Base-by-base conservation (phyloP, 2,113 vertebrate species). In the Herpetotheres cachinnans region DNA sequence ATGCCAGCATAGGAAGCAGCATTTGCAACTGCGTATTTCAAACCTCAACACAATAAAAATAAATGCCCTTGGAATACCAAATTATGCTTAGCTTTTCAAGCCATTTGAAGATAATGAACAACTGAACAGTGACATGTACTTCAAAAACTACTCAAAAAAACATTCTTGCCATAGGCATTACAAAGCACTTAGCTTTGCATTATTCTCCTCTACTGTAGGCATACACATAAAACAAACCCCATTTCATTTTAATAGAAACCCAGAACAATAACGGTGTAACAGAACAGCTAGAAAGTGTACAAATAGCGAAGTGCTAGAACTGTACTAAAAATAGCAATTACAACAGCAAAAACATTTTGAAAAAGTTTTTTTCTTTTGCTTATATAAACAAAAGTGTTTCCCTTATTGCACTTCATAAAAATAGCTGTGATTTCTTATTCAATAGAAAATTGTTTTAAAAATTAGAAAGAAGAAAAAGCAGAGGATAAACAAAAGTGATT, bases 41-140 rank as follows among this genome's bases (percentile, higher is more conserved):
- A 58, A 76, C 38, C 67, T 20, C 32, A 71, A 36, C 73, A 54
- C 16, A n/a, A 66, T 34, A 40, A 47, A 73, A 79, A 77, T 13
- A 89, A 86, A 65, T 32, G 36, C 62, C 66, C 66, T 54, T 34
- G 27, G 65, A 86, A 73, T 19, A 92, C 7, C 62, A 84, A 70
- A 80, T 80, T 52, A 77, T 93, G 58, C 80, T 71, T 50, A 65
- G 71, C 47, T 90, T 95, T 88, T 89, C 61, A 82, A 90, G 78
- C 50, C 65, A n/a, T 82, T 38, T 44, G 70, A 79, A 82, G 52
- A 79, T 79, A 95, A 70, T 36, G 72, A 95, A 91, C 95, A 95
- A 95, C 44, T 87, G 58, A 96, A 59, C 72, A 84, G 78, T 82
- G 63, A 81, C 50, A 86, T 25, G 59, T 54, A 67, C 55, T 97